Base-by-base conservation (phyloP, 2,888 invertebrate species). In the Crepidodera aurea region DNA sequence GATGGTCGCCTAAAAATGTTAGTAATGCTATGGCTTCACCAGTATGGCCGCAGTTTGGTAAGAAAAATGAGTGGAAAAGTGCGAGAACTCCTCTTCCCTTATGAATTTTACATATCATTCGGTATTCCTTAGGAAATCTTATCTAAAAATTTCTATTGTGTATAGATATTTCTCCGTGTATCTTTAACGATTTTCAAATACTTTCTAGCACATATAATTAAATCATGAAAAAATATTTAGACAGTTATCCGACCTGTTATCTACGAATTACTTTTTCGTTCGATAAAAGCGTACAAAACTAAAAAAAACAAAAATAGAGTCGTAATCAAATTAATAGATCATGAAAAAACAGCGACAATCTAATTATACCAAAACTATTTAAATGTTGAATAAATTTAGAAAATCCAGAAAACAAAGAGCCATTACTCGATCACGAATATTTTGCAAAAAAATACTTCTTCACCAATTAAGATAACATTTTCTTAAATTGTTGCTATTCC, bases 391-490 rank as follows among this genome's bases (percentile, higher is more conserved):
- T 19, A 42, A 42, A 42, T 19, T 42, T 16, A 42, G 16, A 42
- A 39, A 6, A 39, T 39, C 12, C 12, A 39, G 25, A 3, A 16
- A 19, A 42, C 42, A 42, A 13, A 42, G 16, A 18, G 42, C 42
- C 42, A 42, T 42, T 42, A 42, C n/a, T 10, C 16, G 18, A 42
- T 42, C 42, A 42, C 42, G 42, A 42, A 42, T 42, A 16, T 16
- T 42, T 42, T 16, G 15, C 15, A 13, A 42, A 42, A 39, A 42
- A 42, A 42, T 42, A 18, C 42, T 42, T 42, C 42, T 42, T 42
- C 16, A n/a, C 42, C 42, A 16, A 39, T 42, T 42, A 42, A 57
- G 48, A 57, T 51, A 51, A 51, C 39, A 53, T 53, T 53, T 53
- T 40, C 40, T 39, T 39, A 37, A 37, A 51, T 51, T 37, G 12